These are phyloP conservation scores for Eilema caniola DNA, from an alignment of 2,888 invertebrate species.

Conservation along the genomic window DNA sequence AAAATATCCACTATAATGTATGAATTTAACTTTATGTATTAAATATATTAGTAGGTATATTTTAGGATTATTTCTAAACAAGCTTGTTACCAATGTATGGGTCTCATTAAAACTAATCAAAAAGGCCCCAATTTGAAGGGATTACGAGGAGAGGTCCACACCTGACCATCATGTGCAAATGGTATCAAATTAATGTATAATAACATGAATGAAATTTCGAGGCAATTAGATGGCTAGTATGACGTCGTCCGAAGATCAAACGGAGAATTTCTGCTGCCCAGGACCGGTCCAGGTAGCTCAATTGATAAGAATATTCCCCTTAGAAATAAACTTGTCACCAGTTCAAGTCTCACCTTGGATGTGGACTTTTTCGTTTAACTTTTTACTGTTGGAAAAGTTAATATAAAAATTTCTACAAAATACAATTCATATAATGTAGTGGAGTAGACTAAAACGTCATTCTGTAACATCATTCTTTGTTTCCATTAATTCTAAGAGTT, in stretches of 20 bases:
- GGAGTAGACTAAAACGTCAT: too few species aligned
- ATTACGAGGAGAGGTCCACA: not conserved
- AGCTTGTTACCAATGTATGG: not conserved
- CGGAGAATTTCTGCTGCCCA: too few species aligned
- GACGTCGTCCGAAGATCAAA: too few species aligned
- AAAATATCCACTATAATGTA: not conserved
- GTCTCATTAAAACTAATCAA: not conserved
- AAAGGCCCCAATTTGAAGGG: not conserved
- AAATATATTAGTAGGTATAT: not conserved
- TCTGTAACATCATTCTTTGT: not conserved
- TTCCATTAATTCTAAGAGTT: not conserved
- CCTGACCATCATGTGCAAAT: not conserved
- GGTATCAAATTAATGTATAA: not conserved
- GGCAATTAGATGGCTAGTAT: too few species aligned
- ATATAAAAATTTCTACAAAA: too few species aligned
- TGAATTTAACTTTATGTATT: slow-evolving; percentile 1
- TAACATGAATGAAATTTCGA: not conserved
- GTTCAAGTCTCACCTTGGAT: too few species aligned
- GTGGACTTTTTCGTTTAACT: too few species aligned
- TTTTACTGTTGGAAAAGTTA: too few species aligned
- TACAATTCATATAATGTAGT: too few species aligned
- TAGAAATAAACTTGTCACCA: too few species aligned
- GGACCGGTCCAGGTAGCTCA: too few species aligned
- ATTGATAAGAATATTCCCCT: too few species aligned
- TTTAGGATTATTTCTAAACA: not conserved